Evolutionary conservation across 2,797 vertebrate species (phyloP).

Genomic region (Galaxias olidus): DNA sequence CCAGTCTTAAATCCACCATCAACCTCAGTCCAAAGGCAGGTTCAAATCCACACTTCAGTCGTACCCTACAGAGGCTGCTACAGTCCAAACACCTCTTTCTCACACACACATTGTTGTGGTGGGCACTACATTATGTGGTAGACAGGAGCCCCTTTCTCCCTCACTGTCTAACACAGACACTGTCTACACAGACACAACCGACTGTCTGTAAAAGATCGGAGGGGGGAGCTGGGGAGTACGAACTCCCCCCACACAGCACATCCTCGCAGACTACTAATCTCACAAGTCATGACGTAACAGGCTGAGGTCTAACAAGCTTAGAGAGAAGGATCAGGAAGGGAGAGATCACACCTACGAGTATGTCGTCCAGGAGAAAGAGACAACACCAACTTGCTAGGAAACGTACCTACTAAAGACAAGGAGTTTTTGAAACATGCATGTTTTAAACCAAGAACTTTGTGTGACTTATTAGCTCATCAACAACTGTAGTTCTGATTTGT

Average conservation of each 20-base stretch:
- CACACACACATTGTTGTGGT: conserved; percentile 7
- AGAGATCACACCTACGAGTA: conserved; percentile 3
- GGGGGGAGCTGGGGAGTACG: conserved; percentile 42
- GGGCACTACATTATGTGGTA: conserved; percentile 17
- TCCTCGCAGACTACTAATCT: conserved; percentile 19
- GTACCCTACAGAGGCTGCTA: conserved; percentile 8
- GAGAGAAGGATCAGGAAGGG: conserved; percentile 13
- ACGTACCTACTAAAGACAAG: no score
- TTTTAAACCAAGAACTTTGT: no score
- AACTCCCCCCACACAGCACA: conserved; percentile 34
- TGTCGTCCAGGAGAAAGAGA: neutral
- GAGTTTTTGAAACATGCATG: no score
- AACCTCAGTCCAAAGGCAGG: neutral
- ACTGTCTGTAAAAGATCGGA: conserved; percentile 47
- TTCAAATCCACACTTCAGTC: neutral
- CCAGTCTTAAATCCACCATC: conserved; percentile 6
- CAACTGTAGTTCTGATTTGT: no score
- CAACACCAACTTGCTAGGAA: neutral
- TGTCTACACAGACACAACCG: conserved; percentile 17
- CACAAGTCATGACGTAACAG: conserved; percentile 1
- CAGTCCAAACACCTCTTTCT: neutral
- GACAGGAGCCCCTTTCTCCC: conserved; percentile 26
- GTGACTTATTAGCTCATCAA: no score
- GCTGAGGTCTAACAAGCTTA: conserved; percentile 26
- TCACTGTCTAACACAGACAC: conserved; percentile 1